These are phyloP conservation scores for Papilio machaon DNA, from an alignment of 1,140 invertebrate genomes.

Conservation along the genomic window DNA sequence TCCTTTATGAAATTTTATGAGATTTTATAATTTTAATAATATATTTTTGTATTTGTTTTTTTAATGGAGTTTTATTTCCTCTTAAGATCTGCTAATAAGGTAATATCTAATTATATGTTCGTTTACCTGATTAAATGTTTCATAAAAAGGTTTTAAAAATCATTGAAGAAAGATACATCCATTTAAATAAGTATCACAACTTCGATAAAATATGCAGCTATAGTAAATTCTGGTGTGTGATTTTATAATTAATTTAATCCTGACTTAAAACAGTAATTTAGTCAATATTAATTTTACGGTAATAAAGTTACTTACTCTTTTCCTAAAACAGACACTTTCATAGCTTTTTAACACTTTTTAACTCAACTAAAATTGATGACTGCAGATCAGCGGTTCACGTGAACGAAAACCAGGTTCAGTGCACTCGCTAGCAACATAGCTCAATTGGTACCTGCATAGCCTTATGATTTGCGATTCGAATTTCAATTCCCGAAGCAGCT, in stretches of 20 bases:
- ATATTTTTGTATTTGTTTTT: slow-evolving; percentile 38
- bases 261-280: background rate
- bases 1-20: slow-evolving; percentile 28
- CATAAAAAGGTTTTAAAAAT: background rate
- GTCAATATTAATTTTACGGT: background rate
- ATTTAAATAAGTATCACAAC: no score
- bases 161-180: background rate
- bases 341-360: no score
- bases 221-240: no score
- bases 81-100: background rate
- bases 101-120: background rate
- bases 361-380: no score
- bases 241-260: no score
- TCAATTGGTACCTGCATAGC: no score
- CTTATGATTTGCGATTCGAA: no score
- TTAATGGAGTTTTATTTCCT: slow-evolving; percentile 30
- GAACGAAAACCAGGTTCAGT: no score
- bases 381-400: no score
- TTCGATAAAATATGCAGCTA: no score
- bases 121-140: background rate
- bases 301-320: background rate
- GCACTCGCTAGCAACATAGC: no score
- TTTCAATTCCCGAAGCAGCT: no score
- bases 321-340: background rate
- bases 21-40: slow-evolving; percentile 36